Base-by-base conservation (phyloP, 2,113 vertebrate species). In the Saccopteryx leptura region DNA sequence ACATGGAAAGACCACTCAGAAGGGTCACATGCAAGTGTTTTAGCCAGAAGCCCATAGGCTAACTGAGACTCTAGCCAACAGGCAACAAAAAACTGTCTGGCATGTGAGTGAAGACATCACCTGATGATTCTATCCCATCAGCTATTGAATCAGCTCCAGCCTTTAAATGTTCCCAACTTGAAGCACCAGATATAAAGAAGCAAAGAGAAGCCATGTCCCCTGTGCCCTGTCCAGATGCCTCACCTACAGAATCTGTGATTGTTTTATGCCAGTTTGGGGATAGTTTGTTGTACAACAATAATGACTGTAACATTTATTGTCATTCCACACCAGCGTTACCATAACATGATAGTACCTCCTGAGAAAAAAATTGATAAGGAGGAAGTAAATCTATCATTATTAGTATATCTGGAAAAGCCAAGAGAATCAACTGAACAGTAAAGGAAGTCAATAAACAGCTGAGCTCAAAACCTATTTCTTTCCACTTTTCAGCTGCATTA, bases 391-490 rank as follows among this genome's bases (percentile, higher is more conserved):
- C 18, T 48, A 54, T 71, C 28, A 79, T 69, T 28, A 69, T 90
- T 56, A 82, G 31, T 50, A 15, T 56, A n/a, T 48, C n/a, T 63
- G n/a, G 84, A 83, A 83, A 68, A 68, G 50, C 33, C 24, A 65
- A 85, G 50, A 86, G 39, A 93, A 54, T 52, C 60, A 86, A n/a
- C 60, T 46, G 81, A 52, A 46, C 3, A 11, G 17, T 58, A 80
- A 79, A 61, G 78, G n/a, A 89, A 72, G 33, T 58, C 19, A 63
- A 17, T 78, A 13, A 93, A 63, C 21, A 10, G 33, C 65, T 78
- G 78, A 8, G 18, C 61, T 74, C 13, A 71, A 87, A 91, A 88
- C 8, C 28, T 54, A 88, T 52, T 88, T 91, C 17, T 58, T 94
- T 46, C n/a, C n/a, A 82, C 19, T 84, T 65, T 68, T 31, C 33